Base-by-base conservation (phyloP, 2,888 invertebrate genomes). In the Pandemis cinnamomeana region DNA sequence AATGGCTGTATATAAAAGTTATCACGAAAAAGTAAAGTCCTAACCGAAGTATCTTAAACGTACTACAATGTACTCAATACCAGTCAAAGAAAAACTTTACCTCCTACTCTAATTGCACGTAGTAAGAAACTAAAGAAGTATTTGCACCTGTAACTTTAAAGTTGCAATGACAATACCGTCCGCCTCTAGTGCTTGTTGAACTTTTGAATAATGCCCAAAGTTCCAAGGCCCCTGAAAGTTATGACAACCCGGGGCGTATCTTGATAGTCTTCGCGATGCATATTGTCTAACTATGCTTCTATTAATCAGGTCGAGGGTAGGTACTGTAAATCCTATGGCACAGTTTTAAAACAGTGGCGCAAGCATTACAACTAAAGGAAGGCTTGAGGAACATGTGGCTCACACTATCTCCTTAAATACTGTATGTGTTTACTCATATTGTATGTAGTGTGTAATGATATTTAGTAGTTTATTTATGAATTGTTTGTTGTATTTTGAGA, bases 281-380 rank as follows among this genome's bases (percentile, higher is more conserved):
- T 58, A 68, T 58, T 68, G 58, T 58, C 27, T 58, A 58, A 46
- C 58, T 58, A 68, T 44, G 58, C 13, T 68, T 36, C 67, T 68
- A 68, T 68, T 58, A 68, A 68, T 68, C 51, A 62, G 13, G 48
- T 46, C 11, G 61, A 27, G 61, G 61, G 36, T 41, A n/a, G 48
- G 15, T 41, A n/a, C 20, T 10, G 36, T 20, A 48, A 13, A 27
- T 48, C 46, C 6, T n/a, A 7, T 6, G 13, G 15, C 41, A 69
- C 61, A 61, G 69, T 11, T 61, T n/a, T 11, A 51, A 7, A 61
- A 69, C 61, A 69, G 69, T 41, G 27, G n/a, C 13, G 13, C 46
- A 68, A 27, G 42, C 10, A 36, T 36, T 36, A 36, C 27, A 36
- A 36, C 20, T 20, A 20, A 20, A 20, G 20, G 20, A 20, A 20